Conservation (phyloP, 2,888 invertebrate genomes). For the Philaethria dido region DNA sequence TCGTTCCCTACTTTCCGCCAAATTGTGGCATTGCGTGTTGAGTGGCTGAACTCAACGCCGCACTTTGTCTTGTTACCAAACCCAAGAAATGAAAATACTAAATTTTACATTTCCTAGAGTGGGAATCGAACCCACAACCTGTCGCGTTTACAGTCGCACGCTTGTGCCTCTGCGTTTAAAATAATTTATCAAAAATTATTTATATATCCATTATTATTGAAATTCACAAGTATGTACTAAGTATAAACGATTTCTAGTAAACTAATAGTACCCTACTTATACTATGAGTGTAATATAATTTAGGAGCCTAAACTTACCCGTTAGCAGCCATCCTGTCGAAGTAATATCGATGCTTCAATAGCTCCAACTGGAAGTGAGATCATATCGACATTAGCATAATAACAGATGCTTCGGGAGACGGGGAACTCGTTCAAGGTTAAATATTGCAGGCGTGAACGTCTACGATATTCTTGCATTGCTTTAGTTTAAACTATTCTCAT, state of each 20-base stretch:
- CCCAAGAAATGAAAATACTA: too few relatives aligned
- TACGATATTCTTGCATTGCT: background rate
- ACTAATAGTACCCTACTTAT: too few relatives aligned
- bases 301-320: slow-evolving; percentile 24
- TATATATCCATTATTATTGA: too few relatives aligned
- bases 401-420: slow-evolving; percentile 55
- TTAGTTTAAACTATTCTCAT: background rate
- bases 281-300: background rate
- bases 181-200: too few relatives aligned
- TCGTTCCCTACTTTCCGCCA: too few relatives aligned
- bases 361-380: slow-evolving; percentile 63
- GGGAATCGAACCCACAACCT: too few relatives aligned
- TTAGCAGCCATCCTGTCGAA: slow-evolving; percentile 62
- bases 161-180: too few relatives aligned
- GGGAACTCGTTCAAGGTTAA: slow-evolving; percentile 46
- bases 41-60: too few relatives aligned
- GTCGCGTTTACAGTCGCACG: too few relatives aligned
- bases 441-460: slow-evolving; percentile 7
- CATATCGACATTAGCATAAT: slow-evolving; percentile 54
- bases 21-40: too few relatives aligned
- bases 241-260: background rate
- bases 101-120: too few relatives aligned
- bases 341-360: slow-evolving; percentile 47
- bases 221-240: background rate
- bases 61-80: too few relatives aligned